phyloP scores from a whole-genome alignment of 2,888 invertebrate species.

The Stenodera caucasica region DNA sequence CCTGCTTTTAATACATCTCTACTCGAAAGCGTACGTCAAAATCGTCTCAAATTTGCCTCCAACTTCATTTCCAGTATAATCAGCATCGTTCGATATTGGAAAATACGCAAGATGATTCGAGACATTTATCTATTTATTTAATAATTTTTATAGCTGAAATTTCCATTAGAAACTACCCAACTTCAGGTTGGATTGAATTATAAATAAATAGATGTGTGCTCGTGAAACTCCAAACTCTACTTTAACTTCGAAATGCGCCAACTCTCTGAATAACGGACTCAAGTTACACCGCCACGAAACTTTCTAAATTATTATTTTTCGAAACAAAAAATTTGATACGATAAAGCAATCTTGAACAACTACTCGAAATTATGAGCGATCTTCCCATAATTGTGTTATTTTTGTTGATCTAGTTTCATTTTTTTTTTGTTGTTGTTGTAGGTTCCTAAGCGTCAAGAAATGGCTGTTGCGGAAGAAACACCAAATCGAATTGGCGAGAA shows the following conservation, averaged over 20 bases:
- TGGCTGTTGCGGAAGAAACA: slow-evolving; percentile 96
- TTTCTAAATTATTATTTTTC: no score
- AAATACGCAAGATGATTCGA: neutral
- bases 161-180: neutral
- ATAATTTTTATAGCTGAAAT: no score
- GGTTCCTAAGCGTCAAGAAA: slow-evolving; percentile 97
- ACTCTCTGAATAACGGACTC: neutral
- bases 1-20: neutral
- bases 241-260: neutral
- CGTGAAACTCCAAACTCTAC: neutral
- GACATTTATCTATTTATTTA: no score
- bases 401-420: neutral
- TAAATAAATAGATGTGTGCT: neutral
- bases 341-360: neutral
- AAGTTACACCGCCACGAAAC: no score
- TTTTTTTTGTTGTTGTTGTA: slow-evolving; percentile 54
- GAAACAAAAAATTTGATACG: no score
- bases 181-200: neutral
- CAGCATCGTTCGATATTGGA: neutral
- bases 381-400: neutral
- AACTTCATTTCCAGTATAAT: neutral
- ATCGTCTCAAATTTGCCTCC: neutral
- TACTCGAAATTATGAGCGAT: neutral
- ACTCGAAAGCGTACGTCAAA: neutral
- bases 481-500: slow-evolving; percentile 93